Conservation (phyloP, 2,888 invertebrate genomes). For the Dilophus febrilis region DNA sequence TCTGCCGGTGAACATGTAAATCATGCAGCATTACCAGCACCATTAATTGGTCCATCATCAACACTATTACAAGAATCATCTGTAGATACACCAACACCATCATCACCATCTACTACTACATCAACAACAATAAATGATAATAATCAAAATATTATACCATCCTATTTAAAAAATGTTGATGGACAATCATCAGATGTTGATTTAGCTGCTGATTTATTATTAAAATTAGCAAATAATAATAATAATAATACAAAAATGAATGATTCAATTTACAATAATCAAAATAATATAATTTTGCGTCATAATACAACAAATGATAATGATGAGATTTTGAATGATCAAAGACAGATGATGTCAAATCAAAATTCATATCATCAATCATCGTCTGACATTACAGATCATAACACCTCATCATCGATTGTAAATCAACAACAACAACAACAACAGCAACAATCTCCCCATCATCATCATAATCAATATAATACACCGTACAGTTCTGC, state of each 20-base stretch:
- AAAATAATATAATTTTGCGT: slow-evolving; percentile 7
- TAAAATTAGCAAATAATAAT: slow-evolving; percentile 35
- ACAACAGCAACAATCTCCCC: slow-evolving; percentile 11
- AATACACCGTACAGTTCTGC: slow-evolving; percentile 45
- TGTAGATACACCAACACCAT: slow-evolving; percentile 12
- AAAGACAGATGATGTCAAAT: slow-evolving; percentile 5
- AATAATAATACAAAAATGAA: not conserved
- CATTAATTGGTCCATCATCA: too few relatives aligned
- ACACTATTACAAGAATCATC: too few relatives aligned
- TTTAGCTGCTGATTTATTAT: slow-evolving; percentile 39
- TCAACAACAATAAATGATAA: slow-evolving; percentile 1
- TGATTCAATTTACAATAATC: slow-evolving; percentile 5
- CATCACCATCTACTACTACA: slow-evolving; percentile 10
- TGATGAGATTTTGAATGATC: slow-evolving; percentile 5
- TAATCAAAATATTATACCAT: not conserved
- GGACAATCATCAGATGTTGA: slow-evolving; percentile 15
- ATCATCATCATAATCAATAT: slow-evolving; percentile 8
- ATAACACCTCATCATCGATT: not conserved
- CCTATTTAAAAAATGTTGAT: slow-evolving; percentile 6
- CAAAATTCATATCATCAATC: not conserved
- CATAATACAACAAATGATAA: slow-evolving; percentile 17
- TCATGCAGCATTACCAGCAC: too few relatives aligned
- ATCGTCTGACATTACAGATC: not conserved
- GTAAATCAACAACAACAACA: too few relatives aligned
- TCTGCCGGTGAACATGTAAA: too few relatives aligned